Conservation (phyloP, 2,888 invertebrate species). For the Seladonia tumulorum region DNA sequence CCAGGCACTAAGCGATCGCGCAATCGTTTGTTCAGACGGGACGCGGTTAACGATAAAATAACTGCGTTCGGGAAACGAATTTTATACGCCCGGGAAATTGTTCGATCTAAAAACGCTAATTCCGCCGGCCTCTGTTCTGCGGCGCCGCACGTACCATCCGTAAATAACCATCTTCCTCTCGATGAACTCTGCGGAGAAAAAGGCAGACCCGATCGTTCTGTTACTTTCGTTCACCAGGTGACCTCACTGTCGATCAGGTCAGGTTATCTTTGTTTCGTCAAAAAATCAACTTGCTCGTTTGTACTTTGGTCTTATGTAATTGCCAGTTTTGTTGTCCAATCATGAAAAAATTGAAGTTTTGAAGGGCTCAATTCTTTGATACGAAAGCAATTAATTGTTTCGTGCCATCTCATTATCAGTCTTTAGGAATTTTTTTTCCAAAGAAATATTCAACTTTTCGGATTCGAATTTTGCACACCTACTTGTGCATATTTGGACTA, state of each 20-base stretch:
- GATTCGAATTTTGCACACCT: too few relatives aligned
- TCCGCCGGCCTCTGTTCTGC: slow-evolving; percentile 27
- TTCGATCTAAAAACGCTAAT: slow-evolving; percentile 55
- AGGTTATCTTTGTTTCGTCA: background rate
- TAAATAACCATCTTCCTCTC: slow-evolving; percentile 29
- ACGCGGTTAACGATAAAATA: slow-evolving; percentile 51
- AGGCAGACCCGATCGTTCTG: slow-evolving; percentile 4
- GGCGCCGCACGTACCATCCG: slow-evolving; percentile 11
- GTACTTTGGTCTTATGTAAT: background rate
- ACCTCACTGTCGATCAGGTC: background rate
- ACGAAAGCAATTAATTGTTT: too few relatives aligned
- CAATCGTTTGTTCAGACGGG: background rate
- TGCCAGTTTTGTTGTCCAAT: too few relatives aligned
- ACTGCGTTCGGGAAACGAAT: slow-evolving; percentile 48
- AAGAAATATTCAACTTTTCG: too few relatives aligned
- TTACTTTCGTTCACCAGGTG: slow-evolving; percentile 13
- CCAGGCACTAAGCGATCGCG: background rate
- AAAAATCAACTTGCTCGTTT: background rate
- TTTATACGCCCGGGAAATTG: slow-evolving; percentile 52
- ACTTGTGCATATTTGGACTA: too few relatives aligned
- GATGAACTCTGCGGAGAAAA: slow-evolving; percentile 49
- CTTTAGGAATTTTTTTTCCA: too few relatives aligned
- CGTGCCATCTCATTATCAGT: too few relatives aligned
- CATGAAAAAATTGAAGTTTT: too few relatives aligned
- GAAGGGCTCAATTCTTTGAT: too few relatives aligned